phyloP scores from a whole-genome alignment of 2,113 vertebrate species.

The Pygoscelis antarcticus region DNA sequence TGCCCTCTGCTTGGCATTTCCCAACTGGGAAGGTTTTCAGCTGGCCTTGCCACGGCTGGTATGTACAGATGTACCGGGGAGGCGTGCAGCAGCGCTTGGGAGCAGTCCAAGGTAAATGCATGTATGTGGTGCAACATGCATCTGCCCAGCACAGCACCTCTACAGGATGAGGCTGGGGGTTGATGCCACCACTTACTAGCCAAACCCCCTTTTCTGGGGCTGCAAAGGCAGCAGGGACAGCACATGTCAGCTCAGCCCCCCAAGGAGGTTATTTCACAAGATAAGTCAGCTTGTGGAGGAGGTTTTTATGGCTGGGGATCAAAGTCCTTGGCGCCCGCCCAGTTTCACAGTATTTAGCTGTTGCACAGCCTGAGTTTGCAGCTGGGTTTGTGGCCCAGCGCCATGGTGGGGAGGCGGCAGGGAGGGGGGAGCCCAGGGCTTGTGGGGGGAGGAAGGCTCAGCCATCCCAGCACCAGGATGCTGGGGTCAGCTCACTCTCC shows the following conservation, averaged over 20 bases:
- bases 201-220: neutral
- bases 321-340: neutral
- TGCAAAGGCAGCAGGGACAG: neutral
- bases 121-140: accelerated
- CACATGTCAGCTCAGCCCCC: neutral
- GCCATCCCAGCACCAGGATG: accelerated
- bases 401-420: neutral
- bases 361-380: neutral
- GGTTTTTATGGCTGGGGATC: conserved; percentile 21
- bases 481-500: neutral
- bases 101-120: neutral
- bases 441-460: accelerated
- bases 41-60: neutral
- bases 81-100: neutral
- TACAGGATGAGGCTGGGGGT: neutral
- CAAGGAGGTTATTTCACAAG: neutral
- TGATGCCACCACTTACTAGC: accelerated
- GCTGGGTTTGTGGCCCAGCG: neutral
- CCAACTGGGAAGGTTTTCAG: neutral
- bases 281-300: neutral
- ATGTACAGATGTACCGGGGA: neutral
- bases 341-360: neutral
- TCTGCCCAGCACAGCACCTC: neutral
- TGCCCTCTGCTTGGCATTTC: neutral
- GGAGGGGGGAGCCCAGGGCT: neutral